Evolutionary conservation across 2,113 vertebrate species (phyloP).

Genomic region (Myodes glareolus): DNA sequence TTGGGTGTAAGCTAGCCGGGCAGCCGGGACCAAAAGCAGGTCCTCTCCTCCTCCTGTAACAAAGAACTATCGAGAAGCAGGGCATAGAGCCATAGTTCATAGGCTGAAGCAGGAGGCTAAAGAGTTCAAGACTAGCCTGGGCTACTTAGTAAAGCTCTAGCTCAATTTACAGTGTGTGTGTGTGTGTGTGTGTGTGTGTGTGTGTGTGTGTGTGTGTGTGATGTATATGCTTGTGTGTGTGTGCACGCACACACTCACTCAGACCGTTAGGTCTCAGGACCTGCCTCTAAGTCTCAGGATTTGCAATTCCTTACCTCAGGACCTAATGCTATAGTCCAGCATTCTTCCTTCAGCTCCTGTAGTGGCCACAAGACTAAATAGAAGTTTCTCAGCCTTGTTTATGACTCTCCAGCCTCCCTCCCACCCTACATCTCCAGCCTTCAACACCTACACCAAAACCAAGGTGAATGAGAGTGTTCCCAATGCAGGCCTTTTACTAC

Average conservation of each 20-base stretch:
- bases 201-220: not conserved
- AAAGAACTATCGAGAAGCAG: not conserved
- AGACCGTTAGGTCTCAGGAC: too few relatives aligned
- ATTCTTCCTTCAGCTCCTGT: not conserved
- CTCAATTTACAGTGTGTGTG: not conserved
- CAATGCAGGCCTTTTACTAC: not conserved
- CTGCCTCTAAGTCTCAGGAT: not conserved
- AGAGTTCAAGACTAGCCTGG: not conserved
- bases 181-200: not conserved
- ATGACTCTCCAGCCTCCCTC: not conserved
- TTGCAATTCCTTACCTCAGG: not conserved
- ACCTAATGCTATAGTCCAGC: not conserved
- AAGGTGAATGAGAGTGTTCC: not conserved
- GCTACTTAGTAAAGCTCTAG: not conserved
- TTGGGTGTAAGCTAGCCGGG: too few relatives aligned
- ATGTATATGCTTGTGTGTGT: not conserved
- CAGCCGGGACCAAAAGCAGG: too few relatives aligned
- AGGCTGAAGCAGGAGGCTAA: not conserved
- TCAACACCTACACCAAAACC: not conserved
- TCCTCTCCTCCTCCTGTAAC: too few relatives aligned
- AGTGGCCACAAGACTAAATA: not conserved
- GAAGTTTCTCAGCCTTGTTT: constrained; percentile 26
- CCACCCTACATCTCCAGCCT: constrained; percentile 39
- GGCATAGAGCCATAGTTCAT: too few relatives aligned
- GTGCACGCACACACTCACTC: too few relatives aligned